A percentile compares a stretch with the other conserved stretches of the same genome.
Evolutionary conservation across 1,140 invertebrate species (phyloP).

Genomic region (Elymnias hypermnestra): DNA sequence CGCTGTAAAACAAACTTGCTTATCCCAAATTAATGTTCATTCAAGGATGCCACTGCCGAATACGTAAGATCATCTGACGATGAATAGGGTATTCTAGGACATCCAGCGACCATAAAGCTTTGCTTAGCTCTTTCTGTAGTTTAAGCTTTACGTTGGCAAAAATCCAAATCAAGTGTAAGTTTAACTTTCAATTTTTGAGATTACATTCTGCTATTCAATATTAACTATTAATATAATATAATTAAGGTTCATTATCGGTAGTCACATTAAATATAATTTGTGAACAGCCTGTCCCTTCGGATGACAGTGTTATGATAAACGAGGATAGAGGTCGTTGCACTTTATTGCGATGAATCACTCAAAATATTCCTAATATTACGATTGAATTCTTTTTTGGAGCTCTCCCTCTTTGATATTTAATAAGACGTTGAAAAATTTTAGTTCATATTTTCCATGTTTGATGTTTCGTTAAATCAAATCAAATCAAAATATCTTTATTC

Average conservation of each 20-base stretch:
- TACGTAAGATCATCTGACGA: too few species aligned
- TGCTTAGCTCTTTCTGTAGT: too few species aligned
- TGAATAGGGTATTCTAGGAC: too few species aligned
- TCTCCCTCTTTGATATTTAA: constrained; percentile 3
- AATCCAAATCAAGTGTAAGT: constrained; percentile 28
- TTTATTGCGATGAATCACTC: constrained; percentile 21
- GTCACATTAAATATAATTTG: constrained; percentile 8
- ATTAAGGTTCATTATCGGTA: constrained; percentile 15
- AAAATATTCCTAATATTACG: constrained; percentile 27
- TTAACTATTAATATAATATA: background rate
- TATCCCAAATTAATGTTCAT: too few species aligned
- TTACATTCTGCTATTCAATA: constrained; percentile 6
- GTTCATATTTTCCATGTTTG: background rate
- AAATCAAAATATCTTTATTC: too few species aligned
- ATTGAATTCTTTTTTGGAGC: constrained; percentile 14
- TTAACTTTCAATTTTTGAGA: constrained; percentile 28
- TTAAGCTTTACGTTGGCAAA: constrained; percentile 19
- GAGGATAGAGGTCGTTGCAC: constrained; percentile 28
- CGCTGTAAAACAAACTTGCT: too few species aligned
- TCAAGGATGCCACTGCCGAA: too few species aligned
- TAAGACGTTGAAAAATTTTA: constrained; percentile 1
- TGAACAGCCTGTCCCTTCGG: constrained; percentile 19
- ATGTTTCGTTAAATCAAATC: background rate
- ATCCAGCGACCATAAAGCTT: too few species aligned
- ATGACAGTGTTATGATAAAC: constrained; percentile 34